Base-by-base conservation (phyloP, 2,113 vertebrate genomes). In the Lagopus muta region DNA sequence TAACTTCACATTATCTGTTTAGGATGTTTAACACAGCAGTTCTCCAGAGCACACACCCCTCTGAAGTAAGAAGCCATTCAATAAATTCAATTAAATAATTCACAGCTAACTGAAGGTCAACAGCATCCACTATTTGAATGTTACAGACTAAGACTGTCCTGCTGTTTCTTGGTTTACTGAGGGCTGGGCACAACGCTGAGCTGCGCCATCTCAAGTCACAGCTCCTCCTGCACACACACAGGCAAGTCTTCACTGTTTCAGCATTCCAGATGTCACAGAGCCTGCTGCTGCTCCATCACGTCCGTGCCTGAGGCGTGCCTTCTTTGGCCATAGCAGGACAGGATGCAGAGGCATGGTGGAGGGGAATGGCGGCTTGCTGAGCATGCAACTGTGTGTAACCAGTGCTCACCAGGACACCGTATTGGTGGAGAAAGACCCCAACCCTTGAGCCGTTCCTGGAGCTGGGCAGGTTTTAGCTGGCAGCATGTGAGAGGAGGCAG, bases 71-170 rank as follows among this genome's bases (percentile, higher is more conserved):
- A 89, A 94, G 57, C 32, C 10, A 45, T 79, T 79, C 28, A 85
- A 61, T 58, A 13, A 82, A 85, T 69, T 78, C 25, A 74, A 13
- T 69, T 82, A 75, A 86, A 78, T 90, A 10, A 75, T 87, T 89
- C 89, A 61, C 40, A 76, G 40, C 30, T 69, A 76, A 45, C 30
- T n/a, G 30, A 89, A 95, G 82, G 82, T 95, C 91, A 95, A 73
- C 43, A 85, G 48, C 74, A 89, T 82, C 78, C 1, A 7, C 67
- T 92, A n/a, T 91, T 85, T 36, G 54, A 27, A 58, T 10, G 25
- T 30, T 40, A 89, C 11, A 75, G 78, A 75, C 52, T 57, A 72
- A 0, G 1, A 64, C 47, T 75, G 47, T 32, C 47, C 52, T 11
- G 8, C 45, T 90, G 15, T 36, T 78, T 93, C 64, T 65, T 57